Base-by-base conservation (phyloP, 1,140 invertebrate species). In the Leptinotarsa lineolata region DNA sequence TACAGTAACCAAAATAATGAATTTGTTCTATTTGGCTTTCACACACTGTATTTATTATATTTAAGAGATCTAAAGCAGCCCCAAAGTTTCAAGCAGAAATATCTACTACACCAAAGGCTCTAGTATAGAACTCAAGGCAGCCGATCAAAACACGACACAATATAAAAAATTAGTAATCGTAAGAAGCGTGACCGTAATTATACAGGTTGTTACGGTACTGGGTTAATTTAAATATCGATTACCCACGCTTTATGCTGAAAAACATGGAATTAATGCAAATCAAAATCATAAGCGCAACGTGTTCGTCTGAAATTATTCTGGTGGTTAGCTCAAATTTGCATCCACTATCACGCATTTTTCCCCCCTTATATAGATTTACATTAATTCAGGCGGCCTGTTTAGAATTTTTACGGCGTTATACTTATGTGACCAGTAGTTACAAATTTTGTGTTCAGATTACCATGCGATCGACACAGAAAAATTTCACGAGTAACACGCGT, bases 241-340 rank as follows among this genome's bases (percentile, higher is more conserved):
- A 81, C 75, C 79, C 30, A 39, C 30, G 30, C 78, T 81, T 81
- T 81, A 80, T 80, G 77, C 76, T 83, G 82, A 83, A 83, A 83
- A 83, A 83, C 83, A 83, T 81, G 82, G 81, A 83, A 83, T 83
- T 83, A 83, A 83, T 83, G 82, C 82, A 83, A 83, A 83, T 83
- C 81, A 82, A 83, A 83, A 83, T 83, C 82, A 83, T 77, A 82
- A 83, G 82, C 82, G 82, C 82, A 79, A 83, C 82, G 80, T 83
- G 81, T 83, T 81, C 81, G 74, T 76, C 79, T 80, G 78, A 83
- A 83, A 83, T 83, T 83, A 83, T 83, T 82, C 82, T 80, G 81
- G 81, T 83, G 81, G 81, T 82, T 81, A 81, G 77, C 69, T 75
- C 79, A 72, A 79, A 83, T 83, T 83, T 83, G 82, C 82, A 83